phyloP scores from a whole-genome alignment of 2,113 vertebrate species.

The Pantherophis guttatus region DNA sequence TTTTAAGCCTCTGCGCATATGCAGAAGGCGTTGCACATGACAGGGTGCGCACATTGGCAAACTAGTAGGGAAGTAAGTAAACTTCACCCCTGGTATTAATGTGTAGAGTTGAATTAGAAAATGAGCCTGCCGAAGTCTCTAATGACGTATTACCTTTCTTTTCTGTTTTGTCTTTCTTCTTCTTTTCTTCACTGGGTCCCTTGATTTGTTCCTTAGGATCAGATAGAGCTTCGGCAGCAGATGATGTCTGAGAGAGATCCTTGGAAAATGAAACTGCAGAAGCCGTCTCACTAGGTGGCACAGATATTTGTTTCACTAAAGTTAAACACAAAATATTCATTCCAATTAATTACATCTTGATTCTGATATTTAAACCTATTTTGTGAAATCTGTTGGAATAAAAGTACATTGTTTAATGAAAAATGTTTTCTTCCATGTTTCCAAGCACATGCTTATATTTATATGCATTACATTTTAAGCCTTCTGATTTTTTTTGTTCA shows the following conservation, averaged over 20 bases:
- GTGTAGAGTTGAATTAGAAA: not conserved
- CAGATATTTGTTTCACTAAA: conserved; percentile 78
- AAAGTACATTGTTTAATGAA: not conserved
- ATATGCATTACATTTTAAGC: not conserved
- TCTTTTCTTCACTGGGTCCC: conserved; percentile 76
- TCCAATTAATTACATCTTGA: not conserved
- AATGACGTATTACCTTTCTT: conserved; percentile 81
- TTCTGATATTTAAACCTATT: not conserved
- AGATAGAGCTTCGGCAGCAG: conserved; percentile 46
- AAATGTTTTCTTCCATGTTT: not conserved
- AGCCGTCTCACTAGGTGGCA: conserved; percentile 62
- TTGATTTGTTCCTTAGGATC: conserved; percentile 61
- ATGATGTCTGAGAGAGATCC: conserved; percentile 45
- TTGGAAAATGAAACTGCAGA: conserved; percentile 58
- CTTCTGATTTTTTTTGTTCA: not conserved
- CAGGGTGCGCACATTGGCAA: too few species aligned
- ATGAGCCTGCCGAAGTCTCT: not conserved
- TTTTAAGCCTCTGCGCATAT: too few species aligned
- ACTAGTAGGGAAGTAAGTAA: too few species aligned
- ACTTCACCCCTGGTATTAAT: too few species aligned
- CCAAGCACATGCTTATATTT: not conserved
- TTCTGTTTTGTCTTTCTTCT: conserved; percentile 83
- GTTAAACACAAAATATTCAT: conserved; percentile 42
- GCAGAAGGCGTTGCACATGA: too few species aligned
- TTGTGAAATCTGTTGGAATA: not conserved